Conservation (phyloP, 2,113 vertebrate species). For the Hemibagrus wyckioides region DNA sequence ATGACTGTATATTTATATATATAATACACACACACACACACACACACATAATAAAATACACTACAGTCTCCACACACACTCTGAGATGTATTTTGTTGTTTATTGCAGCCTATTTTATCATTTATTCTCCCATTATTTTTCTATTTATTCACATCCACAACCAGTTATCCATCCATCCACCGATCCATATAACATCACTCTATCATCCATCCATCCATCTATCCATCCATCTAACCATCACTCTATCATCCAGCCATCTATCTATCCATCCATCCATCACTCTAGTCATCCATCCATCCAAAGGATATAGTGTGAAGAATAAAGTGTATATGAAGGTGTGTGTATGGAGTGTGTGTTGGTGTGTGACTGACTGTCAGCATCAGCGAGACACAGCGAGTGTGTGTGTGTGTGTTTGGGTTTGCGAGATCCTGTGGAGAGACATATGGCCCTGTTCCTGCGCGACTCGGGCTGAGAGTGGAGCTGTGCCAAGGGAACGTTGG, state of each 20-base stretch:
- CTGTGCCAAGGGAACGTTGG: slow-evolving; percentile 85
- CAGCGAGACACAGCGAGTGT: slow-evolving; percentile 84
- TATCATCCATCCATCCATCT: not conserved
- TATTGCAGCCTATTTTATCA: not conserved
- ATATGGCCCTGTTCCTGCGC: slow-evolving; percentile 86
- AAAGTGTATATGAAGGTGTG: no score
- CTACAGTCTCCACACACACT: not conserved
- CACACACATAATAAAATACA: not conserved
- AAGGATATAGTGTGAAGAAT: not conserved
- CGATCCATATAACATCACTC: no score
- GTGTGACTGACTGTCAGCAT: slow-evolving; percentile 87
- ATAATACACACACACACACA: not conserved
- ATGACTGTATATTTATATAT: no score
- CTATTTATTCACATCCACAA: not conserved
- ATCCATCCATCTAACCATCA: not conserved
- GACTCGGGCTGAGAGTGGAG: slow-evolving; percentile 79
- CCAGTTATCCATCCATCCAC: no score
- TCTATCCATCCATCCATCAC: not conserved
- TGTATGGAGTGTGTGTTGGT: not conserved
- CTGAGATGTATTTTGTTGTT: no score
- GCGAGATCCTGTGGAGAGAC: slow-evolving; percentile 87
- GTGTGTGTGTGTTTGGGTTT: slow-evolving; percentile 85
- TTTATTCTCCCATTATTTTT: not conserved
- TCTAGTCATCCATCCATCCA: not conserved
- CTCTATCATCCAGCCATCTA: not conserved